These are phyloP conservation scores for Phaethon lepturus DNA, from an alignment of 2,113 vertebrate genomes.

Conservation along the genomic window DNA sequence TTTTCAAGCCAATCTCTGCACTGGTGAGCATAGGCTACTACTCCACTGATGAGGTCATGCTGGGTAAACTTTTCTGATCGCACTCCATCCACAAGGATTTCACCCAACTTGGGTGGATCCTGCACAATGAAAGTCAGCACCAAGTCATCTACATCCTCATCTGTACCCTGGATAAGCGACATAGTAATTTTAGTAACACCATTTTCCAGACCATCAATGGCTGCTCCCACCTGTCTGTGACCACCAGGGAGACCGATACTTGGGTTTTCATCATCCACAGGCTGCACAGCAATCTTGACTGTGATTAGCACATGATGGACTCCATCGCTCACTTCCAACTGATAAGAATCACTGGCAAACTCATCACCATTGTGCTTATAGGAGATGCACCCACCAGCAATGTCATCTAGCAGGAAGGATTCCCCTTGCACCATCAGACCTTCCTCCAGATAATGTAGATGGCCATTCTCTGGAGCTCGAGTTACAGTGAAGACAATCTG, in stretches of 20 bases:
- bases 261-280: slow-evolving; percentile 39
- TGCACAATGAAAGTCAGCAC: slow-evolving; percentile 68
- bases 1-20: slow-evolving; percentile 70
- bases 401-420: slow-evolving; percentile 81
- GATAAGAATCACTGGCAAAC: slow-evolving; percentile 49
- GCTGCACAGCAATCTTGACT: slow-evolving; percentile 51
- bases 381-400: slow-evolving; percentile 74
- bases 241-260: slow-evolving; percentile 32
- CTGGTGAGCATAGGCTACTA: slow-evolving; percentile 64
- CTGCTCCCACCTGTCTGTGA: slow-evolving; percentile 9
- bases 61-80: slow-evolving; percentile 64
- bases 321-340: slow-evolving; percentile 68
- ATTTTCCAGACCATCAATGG: slow-evolving; percentile 70
- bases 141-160: slow-evolving; percentile 43
- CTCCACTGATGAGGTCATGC: slow-evolving; percentile 63
- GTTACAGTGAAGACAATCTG: slow-evolving; percentile 79
- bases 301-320: slow-evolving; percentile 62
- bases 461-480: slow-evolving; percentile 75
- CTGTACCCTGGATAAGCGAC: slow-evolving; percentile 42
- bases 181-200: slow-evolving; percentile 57
- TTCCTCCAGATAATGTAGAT: slow-evolving; percentile 79
- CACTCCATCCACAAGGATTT: slow-evolving; percentile 57
- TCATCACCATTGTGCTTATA: slow-evolving; percentile 72
- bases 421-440: slow-evolving; percentile 77
- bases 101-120: slow-evolving; percentile 59